phyloP scores from a whole-genome alignment of 2,888 invertebrate species.

The Caenorhabditis sp. region DNA sequence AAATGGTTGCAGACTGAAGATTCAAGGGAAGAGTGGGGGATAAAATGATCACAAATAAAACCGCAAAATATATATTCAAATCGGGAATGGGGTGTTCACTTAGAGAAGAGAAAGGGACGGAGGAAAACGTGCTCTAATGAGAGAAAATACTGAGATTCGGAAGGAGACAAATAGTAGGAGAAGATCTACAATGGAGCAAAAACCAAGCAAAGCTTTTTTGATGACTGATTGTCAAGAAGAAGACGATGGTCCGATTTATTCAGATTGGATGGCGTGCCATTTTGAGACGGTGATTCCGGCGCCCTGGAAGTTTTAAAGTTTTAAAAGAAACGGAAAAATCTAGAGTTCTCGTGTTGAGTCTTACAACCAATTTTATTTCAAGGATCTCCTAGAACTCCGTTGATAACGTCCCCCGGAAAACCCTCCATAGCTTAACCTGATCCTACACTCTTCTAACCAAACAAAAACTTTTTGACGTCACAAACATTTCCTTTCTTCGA shows the following conservation, averaged over 20 bases:
- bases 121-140: background rate
- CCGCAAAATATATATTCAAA: slow-evolving; percentile 47
- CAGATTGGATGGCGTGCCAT: slow-evolving; percentile 76
- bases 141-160: background rate
- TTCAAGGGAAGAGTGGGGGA: slow-evolving; percentile 8
- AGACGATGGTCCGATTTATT: slow-evolving; percentile 14
- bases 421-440: background rate
- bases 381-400: background rate
- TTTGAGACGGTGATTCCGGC: slow-evolving; percentile 80
- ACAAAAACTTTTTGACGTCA: slow-evolving; percentile 31
- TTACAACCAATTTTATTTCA: background rate
- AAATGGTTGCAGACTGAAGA: background rate
- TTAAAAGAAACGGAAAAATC: too few species aligned
- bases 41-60: slow-evolving; percentile 58
- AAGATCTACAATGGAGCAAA: slow-evolving; percentile 29
- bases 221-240: slow-evolving; percentile 16
- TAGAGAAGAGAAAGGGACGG: background rate
- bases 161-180: background rate
- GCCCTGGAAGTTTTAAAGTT: slow-evolving; percentile 61
- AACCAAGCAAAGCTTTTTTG: background rate
- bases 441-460: slow-evolving; percentile 9
- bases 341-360: too few species aligned
- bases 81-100: too few species aligned
- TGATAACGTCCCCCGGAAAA: background rate
- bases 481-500: slow-evolving; percentile 25